Base-by-base conservation (phyloP, 1,140 invertebrate genomes). In the Megathymus violae region DNA sequence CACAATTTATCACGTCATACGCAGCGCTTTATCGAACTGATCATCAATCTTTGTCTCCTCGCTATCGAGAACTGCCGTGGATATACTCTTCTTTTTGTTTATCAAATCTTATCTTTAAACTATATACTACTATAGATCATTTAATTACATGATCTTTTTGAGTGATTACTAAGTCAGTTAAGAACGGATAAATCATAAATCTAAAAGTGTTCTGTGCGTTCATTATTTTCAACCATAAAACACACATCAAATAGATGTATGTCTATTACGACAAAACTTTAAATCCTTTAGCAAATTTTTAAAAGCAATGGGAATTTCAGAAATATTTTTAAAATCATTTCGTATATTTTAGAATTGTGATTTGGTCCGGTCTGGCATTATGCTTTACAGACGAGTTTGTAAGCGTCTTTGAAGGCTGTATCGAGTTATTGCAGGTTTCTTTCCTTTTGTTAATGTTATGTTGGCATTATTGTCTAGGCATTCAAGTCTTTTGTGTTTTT, bases 41-140 rank as follows among this genome's bases (percentile, higher is more conserved):
- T 44, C 56, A 59, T 59, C 56, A 59, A 59, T 59, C 56, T 59
- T 59, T 27, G 27, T 59, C 56, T 59, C 54, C n/a, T n/a, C n/a
- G 38, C 15, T 7, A 44, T 47, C 54, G 54, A 47, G 54, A 46
- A 38, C 19, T 52, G 38, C 48, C 9, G 19, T 47, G 43, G 16
- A 58, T 19, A 51, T 11, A 17, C 11, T 56, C 11, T 58, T 58
- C 9, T 43, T 27, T 38, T 36, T 40, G n/a, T 52, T 38, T 7
- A 15, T 22, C 2, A 22, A 22, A 22, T 22, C 19, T 22, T n/a
- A n/a, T n/a, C n/a, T n/a, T n/a, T n/a, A n/a, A n/a, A n/a, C n/a
- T n/a, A n/a, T n/a, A n/a, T n/a, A n/a, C n/a, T n/a, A n/a, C n/a
- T n/a, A n/a, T n/a, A n/a, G n/a, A n/a, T n/a, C n/a, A n/a, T n/a